Evolutionary conservation across 2,888 invertebrate genomes (phyloP), one percentile per base, ranked within the genome.

Genomic region (Ceriagrion tenellum): DNA sequence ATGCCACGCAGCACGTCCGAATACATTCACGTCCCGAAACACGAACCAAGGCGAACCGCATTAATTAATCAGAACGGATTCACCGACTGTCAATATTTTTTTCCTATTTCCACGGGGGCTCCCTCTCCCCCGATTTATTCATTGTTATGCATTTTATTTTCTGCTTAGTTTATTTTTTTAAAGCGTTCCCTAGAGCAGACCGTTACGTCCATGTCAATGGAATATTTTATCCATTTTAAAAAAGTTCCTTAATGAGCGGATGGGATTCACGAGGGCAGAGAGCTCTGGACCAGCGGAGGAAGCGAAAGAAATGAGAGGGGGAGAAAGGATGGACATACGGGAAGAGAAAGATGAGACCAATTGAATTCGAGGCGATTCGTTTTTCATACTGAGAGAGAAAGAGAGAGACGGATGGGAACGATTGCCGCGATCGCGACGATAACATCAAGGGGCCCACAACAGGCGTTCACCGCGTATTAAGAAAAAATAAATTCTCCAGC

Each of bases 51-150:
- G 26, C 89, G 89, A 55, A 20, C 89, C 26, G 55, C 55, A 89
- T 55, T 55, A 89, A 89, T 89, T 89, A 89, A 89, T 89, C 89
- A n/a, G 55, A 89, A 89, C 26, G 47, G 89, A 55, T 55, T 89
- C 89, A 30, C n/a, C 55, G 20, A 55, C 89, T 89, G 89, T n/a
- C 55, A 55, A 20, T 47, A 47, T 47, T 89, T 55, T 55, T 47
- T 89, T 89, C n/a, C 89, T 55, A 89, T 55, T 47, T n/a, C 89
- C 55, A 89, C 89, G 0, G 12, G n/a, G n/a, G n/a, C n/a, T n/a
- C n/a, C n/a, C n/a, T n/a, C n/a, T n/a, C 23, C 30, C n/a, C 81
- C 35, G 35, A 81, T 81, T 30, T 35, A 35, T 81, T 30, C 13
- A 30, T 81, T 3, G 1, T n/a, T 81, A 35, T 47, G 8, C 2